phyloP scores from a whole-genome alignment of 2,113 vertebrate genomes.

The Salvator merianae region DNA sequence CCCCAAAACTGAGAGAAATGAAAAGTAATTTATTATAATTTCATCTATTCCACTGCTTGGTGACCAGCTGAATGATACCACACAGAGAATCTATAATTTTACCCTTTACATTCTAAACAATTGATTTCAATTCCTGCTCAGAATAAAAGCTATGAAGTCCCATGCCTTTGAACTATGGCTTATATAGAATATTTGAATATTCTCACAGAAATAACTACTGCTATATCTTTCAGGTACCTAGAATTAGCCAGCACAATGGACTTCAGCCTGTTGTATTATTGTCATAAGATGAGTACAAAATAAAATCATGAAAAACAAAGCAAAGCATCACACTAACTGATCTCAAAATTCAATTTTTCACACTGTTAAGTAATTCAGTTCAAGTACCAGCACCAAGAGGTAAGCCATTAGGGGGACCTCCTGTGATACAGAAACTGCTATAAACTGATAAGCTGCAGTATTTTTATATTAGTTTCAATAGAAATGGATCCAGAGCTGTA shows the following conservation, averaged over 20 bases:
- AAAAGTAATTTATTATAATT: too few species aligned
- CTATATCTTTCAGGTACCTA: neutral
- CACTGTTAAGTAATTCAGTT: neutral
- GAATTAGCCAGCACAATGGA: neutral
- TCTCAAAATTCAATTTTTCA: neutral
- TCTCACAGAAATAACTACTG: neutral
- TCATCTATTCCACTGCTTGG: neutral
- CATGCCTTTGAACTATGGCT: constrained; percentile 8
- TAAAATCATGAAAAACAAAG: neutral
- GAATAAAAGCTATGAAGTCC: neutral
- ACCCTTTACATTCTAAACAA: constrained; percentile 1
- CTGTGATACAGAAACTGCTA: constrained; percentile 43
- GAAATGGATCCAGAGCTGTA: constrained; percentile 37
- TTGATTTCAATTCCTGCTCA: neutral
- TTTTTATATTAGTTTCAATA: constrained; percentile 44
- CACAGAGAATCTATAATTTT: too few species aligned
- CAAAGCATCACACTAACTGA: neutral
- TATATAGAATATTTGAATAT: neutral
- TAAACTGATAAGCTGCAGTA: constrained; percentile 25
- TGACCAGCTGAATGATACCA: neutral
- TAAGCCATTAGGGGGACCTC: constrained; percentile 50
- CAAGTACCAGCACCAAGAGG: constrained; percentile 18
- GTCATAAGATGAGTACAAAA: neutral
- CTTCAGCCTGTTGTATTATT: neutral
- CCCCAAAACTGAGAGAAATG: too few species aligned